Evolutionary conservation across 2,888 invertebrate genomes (phyloP).

Genomic region (Protonemura montana): DNA sequence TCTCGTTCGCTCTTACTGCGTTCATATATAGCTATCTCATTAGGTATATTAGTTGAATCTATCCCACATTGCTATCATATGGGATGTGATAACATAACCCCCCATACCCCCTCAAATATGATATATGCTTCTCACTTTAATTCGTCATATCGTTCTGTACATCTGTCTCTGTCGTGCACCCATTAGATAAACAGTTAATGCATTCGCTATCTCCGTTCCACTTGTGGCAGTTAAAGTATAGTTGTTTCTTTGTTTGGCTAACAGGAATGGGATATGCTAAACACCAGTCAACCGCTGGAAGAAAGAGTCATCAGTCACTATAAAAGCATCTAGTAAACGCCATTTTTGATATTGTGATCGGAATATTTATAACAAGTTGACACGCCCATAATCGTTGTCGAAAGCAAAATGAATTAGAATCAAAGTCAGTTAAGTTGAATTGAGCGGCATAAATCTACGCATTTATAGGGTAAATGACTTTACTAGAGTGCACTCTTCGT

Average conservation of each 20-base stretch:
- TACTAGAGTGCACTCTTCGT: background rate
- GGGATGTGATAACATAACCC: background rate
- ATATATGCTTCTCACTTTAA: background rate
- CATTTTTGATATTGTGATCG: background rate
- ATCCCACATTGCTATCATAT: background rate
- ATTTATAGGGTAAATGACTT: too few species aligned
- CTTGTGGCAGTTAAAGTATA: background rate
- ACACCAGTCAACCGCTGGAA: background rate
- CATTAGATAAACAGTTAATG: slow-evolving; percentile 13
- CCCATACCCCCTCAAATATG: background rate
- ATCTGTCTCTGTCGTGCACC: background rate
- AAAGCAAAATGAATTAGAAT: background rate
- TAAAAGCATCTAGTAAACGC: background rate
- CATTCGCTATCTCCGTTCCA: background rate
- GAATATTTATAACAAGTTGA: background rate
- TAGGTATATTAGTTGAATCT: background rate
- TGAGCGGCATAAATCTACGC: too few species aligned
- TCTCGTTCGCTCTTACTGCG: background rate
- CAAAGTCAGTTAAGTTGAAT: background rate
- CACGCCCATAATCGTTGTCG: background rate
- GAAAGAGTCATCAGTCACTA: slow-evolving; percentile 4
- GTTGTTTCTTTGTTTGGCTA: background rate
- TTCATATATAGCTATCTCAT: background rate
- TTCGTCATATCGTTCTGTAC: background rate
- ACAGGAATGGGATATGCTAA: background rate